Evolutionary conservation across 1,140 invertebrate genomes (phyloP), one percentile per base, ranked within the genome.

Genomic region (Yoshiicerus persimilis): DNA sequence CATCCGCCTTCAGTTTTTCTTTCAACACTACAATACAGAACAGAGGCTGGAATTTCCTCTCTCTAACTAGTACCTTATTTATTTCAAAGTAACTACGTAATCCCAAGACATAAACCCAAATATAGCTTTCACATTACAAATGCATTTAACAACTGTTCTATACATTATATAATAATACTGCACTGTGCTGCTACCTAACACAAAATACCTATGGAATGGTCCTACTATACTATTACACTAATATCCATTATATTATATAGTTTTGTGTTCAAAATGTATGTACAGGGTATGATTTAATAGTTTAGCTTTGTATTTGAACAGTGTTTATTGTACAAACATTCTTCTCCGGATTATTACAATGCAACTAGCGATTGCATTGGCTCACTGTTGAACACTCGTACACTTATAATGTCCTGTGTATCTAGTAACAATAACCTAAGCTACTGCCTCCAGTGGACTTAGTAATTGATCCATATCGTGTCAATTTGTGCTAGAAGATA

Each of bases 401-500:
- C 27, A 30, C 11, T 10, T 32, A 16, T 30, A n/a, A n/a, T n/a
- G n/a, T n/a, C n/a, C n/a, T 1, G 20, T 64, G 62, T 13, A 27
- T 70, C 64, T 66, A 66, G 25, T 66, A 70, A 56, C 47, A 56
- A 56, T 56, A 56, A 56, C 2, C 30, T 36, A 80, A 80, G 75
- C 32, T 77, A 27, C 47, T 56, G 47, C 47, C 47, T 56, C 13
- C 27, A 38, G 34, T 80, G 20, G 75, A 34, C 75, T 80, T 80
- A 34, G 75, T 80, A 80, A 80, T 80, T 80, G 75, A 80, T 80
- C 75, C 75, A 80, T 80, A 80, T 80, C 75, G 75, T 80, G 75
- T 80, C 75, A 80, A 80, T 80, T 80, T 80, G 75, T 80, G 75
- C 75, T 80, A 13, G 30, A 80, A 32, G 75, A 80, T 80, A 80